These are phyloP conservation scores for Anthoscopus minutus DNA, from an alignment of 2,113 vertebrate species.

Conservation along the genomic window DNA sequence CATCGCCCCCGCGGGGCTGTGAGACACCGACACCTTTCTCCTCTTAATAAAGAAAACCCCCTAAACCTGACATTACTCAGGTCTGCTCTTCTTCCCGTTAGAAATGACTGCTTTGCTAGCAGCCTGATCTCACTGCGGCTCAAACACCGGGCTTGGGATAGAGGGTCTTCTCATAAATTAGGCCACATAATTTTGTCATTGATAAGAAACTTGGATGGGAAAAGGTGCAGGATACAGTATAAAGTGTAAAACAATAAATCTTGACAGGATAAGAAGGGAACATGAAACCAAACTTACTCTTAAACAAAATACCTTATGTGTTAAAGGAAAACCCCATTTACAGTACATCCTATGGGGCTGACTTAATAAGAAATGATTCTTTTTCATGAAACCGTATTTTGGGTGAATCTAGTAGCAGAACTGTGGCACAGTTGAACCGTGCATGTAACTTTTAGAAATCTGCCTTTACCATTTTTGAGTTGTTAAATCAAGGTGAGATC, in stretches of 20 bases:
- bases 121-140: not conserved
- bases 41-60: fast-evolving
- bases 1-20: not conserved
- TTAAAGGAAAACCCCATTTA: not conserved
- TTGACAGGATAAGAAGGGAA: not conserved
- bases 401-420: not conserved
- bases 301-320: not conserved
- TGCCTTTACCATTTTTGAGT: not conserved
- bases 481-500: not conserved
- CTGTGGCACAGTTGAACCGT: fast-evolving
- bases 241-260: not conserved
- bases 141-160: fast-evolving
- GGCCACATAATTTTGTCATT: no score
- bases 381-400: not conserved
- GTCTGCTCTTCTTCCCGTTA: fast-evolving
- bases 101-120: fast-evolving
- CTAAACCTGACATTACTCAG: fast-evolving
- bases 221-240: not conserved
- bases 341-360: no score
- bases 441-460: not conserved
- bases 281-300: not conserved
- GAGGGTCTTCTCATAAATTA: fast-evolving
- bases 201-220: not conserved
- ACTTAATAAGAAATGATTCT: fast-evolving
- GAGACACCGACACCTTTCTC: fast-evolving